A percentile compares a stretch with the other conserved stretches of the same genome.
phyloP scores from a whole-genome alignment of 2,888 invertebrate genomes.

The Holacanthella duospinosa region DNA sequence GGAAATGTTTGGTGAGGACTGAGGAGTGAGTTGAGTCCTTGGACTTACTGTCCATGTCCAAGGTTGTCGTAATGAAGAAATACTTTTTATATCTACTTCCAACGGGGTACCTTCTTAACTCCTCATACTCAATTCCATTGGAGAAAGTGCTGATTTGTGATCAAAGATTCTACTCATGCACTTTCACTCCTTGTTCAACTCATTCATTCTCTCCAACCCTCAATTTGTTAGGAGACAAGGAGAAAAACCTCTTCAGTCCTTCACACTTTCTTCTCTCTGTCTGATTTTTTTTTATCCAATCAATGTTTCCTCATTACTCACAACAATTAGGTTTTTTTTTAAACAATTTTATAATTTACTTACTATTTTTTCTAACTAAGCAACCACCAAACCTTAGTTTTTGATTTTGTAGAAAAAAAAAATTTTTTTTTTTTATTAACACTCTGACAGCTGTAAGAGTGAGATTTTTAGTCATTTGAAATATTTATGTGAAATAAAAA shows the following conservation, averaged over 20 bases:
- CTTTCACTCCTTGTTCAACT: slow-evolving; percentile 19
- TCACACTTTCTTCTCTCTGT: neutral
- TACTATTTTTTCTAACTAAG: too few relatives aligned
- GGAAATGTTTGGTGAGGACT: slow-evolving; percentile 3
- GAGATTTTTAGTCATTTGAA: too few relatives aligned
- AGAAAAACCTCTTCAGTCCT: neutral
- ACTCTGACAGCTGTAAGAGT: too few relatives aligned
- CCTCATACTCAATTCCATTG: neutral
- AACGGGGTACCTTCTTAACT: slow-evolving; percentile 16
- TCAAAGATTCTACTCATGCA: slow-evolving; percentile 31
- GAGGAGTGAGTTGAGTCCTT: too few relatives aligned
- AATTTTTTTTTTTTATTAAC: too few relatives aligned
- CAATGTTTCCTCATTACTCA: neutral
- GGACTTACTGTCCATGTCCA: slow-evolving; percentile 11
- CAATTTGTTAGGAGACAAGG: neutral
- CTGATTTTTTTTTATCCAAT: neutral
- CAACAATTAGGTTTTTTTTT: neutral
- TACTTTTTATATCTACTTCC: slow-evolving; percentile 25
- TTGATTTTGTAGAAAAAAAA: too few relatives aligned
- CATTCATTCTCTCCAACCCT: neutral
- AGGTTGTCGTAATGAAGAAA: too few relatives aligned
- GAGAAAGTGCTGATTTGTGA: slow-evolving; percentile 25
- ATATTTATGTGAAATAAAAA: too few relatives aligned
- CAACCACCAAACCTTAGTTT: too few relatives aligned
- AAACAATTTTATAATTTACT: too few relatives aligned